Percentiles rank a stretch among this genome's conserved stretches.
Evolutionary conservation across 2,113 vertebrate genomes (phyloP).

Genomic region (Ageneiosus marmoratus): DNA sequence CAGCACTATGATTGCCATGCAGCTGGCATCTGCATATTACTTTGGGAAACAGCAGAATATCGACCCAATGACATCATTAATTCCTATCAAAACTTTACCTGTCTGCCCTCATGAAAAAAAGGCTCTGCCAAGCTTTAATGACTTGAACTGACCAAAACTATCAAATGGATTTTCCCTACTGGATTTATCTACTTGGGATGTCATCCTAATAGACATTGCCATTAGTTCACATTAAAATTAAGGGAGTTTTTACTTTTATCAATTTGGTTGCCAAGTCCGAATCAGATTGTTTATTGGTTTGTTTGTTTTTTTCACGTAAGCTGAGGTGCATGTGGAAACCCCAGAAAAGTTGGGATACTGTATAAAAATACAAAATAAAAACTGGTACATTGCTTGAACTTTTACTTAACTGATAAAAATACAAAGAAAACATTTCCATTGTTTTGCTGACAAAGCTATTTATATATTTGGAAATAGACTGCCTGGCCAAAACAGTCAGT

Average conservation of each 20-base stretch:
- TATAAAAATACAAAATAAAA: no score
- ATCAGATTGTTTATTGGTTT: background rate
- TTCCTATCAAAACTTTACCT: conserved; percentile 6
- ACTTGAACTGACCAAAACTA: conserved; percentile 5
- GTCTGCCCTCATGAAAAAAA: background rate
- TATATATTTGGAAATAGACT: no score
- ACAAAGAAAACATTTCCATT: no score
- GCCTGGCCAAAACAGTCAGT: no score
- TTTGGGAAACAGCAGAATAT: conserved; percentile 11
- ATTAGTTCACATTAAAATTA: background rate
- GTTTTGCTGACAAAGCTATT: no score
- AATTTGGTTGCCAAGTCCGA: background rate
- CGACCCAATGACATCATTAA: conserved; percentile 18
- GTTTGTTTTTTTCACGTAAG: background rate
- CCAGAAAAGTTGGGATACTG: no score
- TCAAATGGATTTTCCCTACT: background rate
- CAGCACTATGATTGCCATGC: background rate
- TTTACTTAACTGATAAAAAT: no score
- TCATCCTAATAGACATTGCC: background rate
- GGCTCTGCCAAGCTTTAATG: background rate
- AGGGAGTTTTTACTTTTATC: background rate
- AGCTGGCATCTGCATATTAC: conserved; percentile 40
- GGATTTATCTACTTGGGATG: background rate
- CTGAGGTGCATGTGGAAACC: background rate
- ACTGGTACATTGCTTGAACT: no score